Evolutionary conservation across 2,797 vertebrate genomes (phyloP).

Genomic region (Nyctibius grandis): DNA sequence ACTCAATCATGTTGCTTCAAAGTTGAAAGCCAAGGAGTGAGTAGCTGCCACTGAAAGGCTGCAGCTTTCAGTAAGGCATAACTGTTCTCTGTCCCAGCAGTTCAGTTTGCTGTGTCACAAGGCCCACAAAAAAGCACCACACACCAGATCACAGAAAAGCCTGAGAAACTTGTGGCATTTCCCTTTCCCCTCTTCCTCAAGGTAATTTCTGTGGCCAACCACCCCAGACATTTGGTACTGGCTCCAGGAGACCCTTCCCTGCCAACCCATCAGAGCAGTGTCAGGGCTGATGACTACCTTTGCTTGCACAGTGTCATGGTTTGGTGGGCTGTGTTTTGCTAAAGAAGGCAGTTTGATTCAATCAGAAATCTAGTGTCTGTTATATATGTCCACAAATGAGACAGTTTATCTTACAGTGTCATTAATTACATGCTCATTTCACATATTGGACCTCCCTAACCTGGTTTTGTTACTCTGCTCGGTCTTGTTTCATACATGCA

Average conservation of each 20-base stretch:
- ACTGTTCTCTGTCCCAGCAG: background rate
- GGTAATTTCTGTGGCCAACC: background rate
- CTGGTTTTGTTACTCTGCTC: background rate
- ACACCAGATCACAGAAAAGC: background rate
- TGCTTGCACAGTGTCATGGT: background rate
- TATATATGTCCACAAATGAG: background rate
- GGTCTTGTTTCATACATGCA: background rate
- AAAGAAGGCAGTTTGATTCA: background rate
- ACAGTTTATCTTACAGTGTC: background rate
- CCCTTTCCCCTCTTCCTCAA: background rate
- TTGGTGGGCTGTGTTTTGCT: background rate
- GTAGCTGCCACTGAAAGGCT: background rate
- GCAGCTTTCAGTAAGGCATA: background rate
- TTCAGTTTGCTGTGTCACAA: background rate
- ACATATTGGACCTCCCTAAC: background rate
- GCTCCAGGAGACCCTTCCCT: background rate
- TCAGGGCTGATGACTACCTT: background rate
- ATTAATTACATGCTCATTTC: background rate
- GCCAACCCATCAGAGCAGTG: background rate
- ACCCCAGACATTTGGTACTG: background rate
- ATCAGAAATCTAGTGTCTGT: background rate
- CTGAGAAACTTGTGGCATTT: background rate
- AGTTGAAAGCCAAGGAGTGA: background rate
- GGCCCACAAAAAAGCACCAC: background rate
- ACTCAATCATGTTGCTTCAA: background rate